Conservation (phyloP, 2,113 vertebrate species). For the rabbit (Oryctolagus cuniculus) region mOryCun1.1 NC_091436.1:56974501-56975000, state of each 20-base stretch:
- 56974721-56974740: slow-evolving; percentile 38
- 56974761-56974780: slow-evolving; percentile 45
- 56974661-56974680: slow-evolving; percentile 62
- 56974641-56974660: slow-evolving; percentile 80
- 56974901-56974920: no score
- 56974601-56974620: slow-evolving; percentile 73
- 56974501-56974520: slow-evolving; percentile 60
- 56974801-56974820: background rate
- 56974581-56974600: slow-evolving; percentile 64
- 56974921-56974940: background rate
- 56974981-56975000: background rate
- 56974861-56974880: background rate
- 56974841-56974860: background rate
- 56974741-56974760: slow-evolving; percentile 26
- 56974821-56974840: background rate
- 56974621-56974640: slow-evolving; percentile 79
- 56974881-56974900: no score
- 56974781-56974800: background rate
- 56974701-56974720: background rate
- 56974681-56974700: background rate
- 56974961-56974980: background rate
- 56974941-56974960: background rate
- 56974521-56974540: slow-evolving; percentile 29
- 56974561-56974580: background rate
- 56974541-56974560: slow-evolving; percentile 28